Evolutionary conservation across 1,140 invertebrate genomes (phyloP).

Genomic region (Spodoptera frugiperda): DNA sequence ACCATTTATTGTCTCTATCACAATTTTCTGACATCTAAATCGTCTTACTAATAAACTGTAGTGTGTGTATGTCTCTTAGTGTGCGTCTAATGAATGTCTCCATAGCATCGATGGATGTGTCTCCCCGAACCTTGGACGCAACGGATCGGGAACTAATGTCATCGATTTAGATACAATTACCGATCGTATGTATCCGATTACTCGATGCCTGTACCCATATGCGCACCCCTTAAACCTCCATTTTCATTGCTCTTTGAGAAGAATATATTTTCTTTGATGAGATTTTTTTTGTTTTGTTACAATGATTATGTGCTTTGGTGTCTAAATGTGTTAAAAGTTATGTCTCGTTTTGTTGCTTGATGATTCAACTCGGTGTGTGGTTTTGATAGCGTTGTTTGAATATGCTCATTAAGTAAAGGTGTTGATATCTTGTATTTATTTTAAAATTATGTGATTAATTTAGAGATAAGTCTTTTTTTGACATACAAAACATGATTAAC

Average conservation of each 20-base stretch:
- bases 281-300: conserved; percentile 24
- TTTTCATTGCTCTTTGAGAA: conserved; percentile 51
- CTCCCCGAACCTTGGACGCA: conserved; percentile 55
- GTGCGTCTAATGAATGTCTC: conserved; percentile 77
- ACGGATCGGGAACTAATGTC: conserved; percentile 69
- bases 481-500: too few species aligned
- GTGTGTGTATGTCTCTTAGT: neutral
- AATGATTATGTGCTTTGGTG: conserved; percentile 19
- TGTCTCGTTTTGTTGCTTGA: neutral
- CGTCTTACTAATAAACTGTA: conserved; percentile 33
- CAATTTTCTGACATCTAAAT: conserved; percentile 35
- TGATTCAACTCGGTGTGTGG: neutral
- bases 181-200: conserved; percentile 68
- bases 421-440: too few species aligned
- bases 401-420: neutral
- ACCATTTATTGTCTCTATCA: conserved; percentile 21
- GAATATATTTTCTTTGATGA: conserved; percentile 45
- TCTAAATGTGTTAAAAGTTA: conserved; percentile 1
- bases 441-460: too few species aligned
- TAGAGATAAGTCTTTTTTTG: too few species aligned
- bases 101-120: conserved; percentile 66
- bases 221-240: conserved; percentile 48
- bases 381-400: conserved; percentile 4
- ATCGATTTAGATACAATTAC: conserved; percentile 77
- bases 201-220: conserved; percentile 47